These are phyloP conservation scores for Drepana arcuata DNA, from an alignment of 1,140 invertebrate genomes.

Conservation along the genomic window DNA sequence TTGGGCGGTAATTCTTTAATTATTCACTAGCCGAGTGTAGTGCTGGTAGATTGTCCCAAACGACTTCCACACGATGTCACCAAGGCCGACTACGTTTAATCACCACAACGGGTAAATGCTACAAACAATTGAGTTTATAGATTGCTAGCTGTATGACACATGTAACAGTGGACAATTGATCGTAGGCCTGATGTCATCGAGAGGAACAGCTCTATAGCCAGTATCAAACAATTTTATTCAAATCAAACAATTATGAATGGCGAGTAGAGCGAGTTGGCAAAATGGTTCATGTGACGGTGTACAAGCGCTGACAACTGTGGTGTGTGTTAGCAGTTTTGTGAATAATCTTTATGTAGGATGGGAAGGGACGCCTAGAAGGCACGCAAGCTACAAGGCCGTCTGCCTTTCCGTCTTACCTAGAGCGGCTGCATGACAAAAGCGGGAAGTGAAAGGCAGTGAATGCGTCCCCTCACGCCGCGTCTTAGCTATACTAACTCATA, in stretches of 20 bases:
- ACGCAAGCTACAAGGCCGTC: conserved; percentile 56
- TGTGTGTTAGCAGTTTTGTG: conserved; percentile 6
- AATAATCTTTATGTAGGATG: conserved; percentile 28
- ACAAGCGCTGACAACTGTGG: no score
- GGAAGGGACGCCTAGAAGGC: conserved; percentile 46
- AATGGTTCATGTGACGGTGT: no score
- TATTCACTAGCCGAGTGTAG: background rate
- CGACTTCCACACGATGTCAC: background rate
- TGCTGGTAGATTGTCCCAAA: background rate
- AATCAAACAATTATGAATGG: no score
- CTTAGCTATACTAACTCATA: conserved; percentile 19
- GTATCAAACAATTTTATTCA: no score
- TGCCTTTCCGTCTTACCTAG: conserved; percentile 58
- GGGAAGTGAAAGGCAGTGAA: conserved; percentile 71
- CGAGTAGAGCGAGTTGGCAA: no score
- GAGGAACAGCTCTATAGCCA: no score
- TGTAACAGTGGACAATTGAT: conserved; percentile 7
- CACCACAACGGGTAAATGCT: no score
- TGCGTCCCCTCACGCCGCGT: conserved; percentile 50
- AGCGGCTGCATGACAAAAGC: conserved; percentile 57
- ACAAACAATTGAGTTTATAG: no score
- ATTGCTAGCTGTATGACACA: no score
- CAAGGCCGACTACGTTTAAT: no score
- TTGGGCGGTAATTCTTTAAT: conserved; percentile 25
- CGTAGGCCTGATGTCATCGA: conserved; percentile 29